phyloP scores from a whole-genome alignment of 2,797 vertebrate genomes.

The Chelon auratus region DNA sequence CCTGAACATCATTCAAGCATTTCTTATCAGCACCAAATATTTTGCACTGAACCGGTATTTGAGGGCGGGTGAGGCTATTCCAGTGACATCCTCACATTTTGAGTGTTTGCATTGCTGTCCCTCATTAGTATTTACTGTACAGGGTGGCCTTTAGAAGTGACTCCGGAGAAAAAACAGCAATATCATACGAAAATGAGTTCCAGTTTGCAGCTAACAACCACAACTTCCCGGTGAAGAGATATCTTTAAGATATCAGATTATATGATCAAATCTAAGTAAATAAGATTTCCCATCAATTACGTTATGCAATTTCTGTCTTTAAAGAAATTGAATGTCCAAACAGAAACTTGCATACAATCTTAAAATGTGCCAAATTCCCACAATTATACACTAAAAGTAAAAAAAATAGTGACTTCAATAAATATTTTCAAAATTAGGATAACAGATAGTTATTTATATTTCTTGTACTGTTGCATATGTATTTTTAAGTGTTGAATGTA shows the following conservation, averaged over 20 bases:
- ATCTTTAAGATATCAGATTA: neutral
- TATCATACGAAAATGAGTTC: neutral
- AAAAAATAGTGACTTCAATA: neutral
- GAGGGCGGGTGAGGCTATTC: slow-evolving; percentile 7
- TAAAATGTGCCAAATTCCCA: neutral
- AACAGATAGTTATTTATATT: no score
- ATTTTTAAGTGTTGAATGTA: no score
- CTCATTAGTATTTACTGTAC: slow-evolving; percentile 14
- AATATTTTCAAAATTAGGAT: neutral
- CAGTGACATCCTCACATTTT: slow-evolving; percentile 16
- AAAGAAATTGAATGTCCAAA: neutral
- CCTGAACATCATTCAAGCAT: slow-evolving; percentile 4
- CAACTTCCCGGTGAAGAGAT: neutral
- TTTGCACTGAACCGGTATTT: slow-evolving; percentile 12
- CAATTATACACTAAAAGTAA: no score
- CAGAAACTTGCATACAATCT: neutral
- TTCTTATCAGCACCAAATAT: slow-evolving; percentile 15
- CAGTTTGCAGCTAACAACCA: slow-evolving; percentile 2
- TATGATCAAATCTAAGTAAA: neutral
- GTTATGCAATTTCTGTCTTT: no score
- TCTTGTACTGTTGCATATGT: no score
- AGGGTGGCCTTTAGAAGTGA: slow-evolving; percentile 7
- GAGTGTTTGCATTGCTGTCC: neutral
- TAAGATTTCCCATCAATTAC: no score
- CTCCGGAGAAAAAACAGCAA: neutral